Evolutionary conservation across 2,113 vertebrate genomes (phyloP), one percentile per base, ranked within the genome.

Genomic region (Apus apus): DNA sequence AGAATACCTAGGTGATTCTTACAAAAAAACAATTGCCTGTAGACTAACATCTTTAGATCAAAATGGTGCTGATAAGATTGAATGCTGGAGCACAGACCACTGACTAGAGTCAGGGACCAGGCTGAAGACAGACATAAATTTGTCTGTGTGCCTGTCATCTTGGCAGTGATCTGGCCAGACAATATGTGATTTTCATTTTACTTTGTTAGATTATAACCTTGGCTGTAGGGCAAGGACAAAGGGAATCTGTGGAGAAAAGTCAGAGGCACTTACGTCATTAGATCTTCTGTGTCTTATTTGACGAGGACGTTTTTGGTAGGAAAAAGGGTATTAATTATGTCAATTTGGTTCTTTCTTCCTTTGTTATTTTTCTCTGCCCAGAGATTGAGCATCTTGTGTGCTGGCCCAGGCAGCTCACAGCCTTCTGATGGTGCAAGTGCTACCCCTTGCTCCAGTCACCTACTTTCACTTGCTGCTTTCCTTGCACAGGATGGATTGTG

Each of bases 401-500:
- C 64, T 50, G 57, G 23, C 38, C 13, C 21, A 23, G 54, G 46
- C 14, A 8, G 5, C 34, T 43, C 12, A 2, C n/a, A 22, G 50
- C 29, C 16, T 5, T 1, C 43, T 45, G 36, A 12, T 45, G 72
- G 43, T 45, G 26, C 46, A 34, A 27, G 30, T 1, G 5, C 22
- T 71, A 84, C 26, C 30, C 25, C 27, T 83, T 6, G 0, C 26
- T 58, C 51, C 6, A 0, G 3, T 50, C 68, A 25, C 43, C 17
- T 34, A 66, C 68, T 68, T 32, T 29, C 2, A 5, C 56, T 19
- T 9, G 34, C 64, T 36, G 56, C 56, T 57, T 77, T 27, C 1
- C 36, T 46, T 0, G 0, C 7, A 2, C 6, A 14, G 61, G 21
- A 1, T 16, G 13, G 12, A 13, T 13, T 1, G 18, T 0, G 1